Evolutionary conservation across 2,113 vertebrate species (phyloP).

Genomic region (Falcunculus frontatus): DNA sequence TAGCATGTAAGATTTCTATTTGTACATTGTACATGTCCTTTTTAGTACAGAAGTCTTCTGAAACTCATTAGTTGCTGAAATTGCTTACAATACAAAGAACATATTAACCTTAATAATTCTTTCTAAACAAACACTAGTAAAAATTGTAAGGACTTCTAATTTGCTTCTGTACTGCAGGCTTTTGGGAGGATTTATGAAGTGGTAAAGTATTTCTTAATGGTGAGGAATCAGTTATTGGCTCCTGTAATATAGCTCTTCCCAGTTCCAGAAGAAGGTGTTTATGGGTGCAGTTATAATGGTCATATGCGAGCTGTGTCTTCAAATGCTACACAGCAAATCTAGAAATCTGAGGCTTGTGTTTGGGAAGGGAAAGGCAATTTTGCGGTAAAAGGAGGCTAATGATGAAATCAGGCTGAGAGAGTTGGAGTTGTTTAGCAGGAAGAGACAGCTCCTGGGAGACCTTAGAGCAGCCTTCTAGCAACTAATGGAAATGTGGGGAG

Average conservation of each 20-base stretch:
- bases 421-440: neutral
- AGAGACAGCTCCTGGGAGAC: neutral
- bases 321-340: neutral
- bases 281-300: neutral
- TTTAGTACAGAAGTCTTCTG: neutral
- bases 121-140: neutral
- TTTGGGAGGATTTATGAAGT: neutral
- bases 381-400: neutral
- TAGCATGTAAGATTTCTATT: neutral
- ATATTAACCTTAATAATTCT: neutral
- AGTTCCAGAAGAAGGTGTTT: neutral
- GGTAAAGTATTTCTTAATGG: neutral
- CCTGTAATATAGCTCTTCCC: neutral
- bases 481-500: neutral
- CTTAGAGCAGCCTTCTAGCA: neutral
- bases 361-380: neutral
- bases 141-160: neutral
- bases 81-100: neutral
- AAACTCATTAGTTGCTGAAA: neutral
- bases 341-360: neutral
- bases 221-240: neutral
- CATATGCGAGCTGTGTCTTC: neutral
- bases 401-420: neutral
- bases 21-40: neutral
- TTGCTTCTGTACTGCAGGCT: neutral